Evolutionary conservation across 2,888 invertebrate species (phyloP), one percentile per base, ranked within the genome.

Genomic region (Acanthosepion lycidas): DNA sequence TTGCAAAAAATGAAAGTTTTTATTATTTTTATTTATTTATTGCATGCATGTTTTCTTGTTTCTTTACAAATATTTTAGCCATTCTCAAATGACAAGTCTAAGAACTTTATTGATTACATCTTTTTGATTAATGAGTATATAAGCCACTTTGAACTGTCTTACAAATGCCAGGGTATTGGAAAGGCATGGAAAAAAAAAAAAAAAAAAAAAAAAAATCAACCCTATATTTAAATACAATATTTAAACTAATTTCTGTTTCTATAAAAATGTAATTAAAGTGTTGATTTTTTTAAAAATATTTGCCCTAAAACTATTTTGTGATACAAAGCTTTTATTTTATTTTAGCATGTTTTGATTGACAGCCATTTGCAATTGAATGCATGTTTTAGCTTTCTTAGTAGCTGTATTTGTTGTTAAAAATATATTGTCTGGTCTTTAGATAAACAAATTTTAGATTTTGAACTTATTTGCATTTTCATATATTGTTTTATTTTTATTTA

Each of bases 351-450:
- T 78, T 78, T 78, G n/a, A 78, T 8, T 78, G 15, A 33, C 59
- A 23, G 23, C 59, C 59, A 59, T 59, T 59, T 59, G 78, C 78
- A 78, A 78, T 78, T 78, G 12, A n/a, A 78, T 78, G n/a, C n/a
- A 78, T 78, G 78, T 78, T 78, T 78, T 78, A 78, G n/a, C 78
- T 48, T 78, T 94, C 78, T 78, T 91, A 33, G 33, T 28, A 91
- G 5, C 20, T 55, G 23, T 6, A 59, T 59, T 59, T 59, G 20
- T 59, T 59, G 59, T 59, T n/a, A 15, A 78, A n/a, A 78, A 12
- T 18, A 15, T 78, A 15, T 33, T 78, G n/a, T 9, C 15, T 78
- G 78, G 2, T 78, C 0, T 78, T 33, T 78, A 78, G 78, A 78
- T 23, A 59, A 59, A 20, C 20, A 1, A 18, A 55, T n/a, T 78